Conservation (phyloP, 2,113 vertebrate species). For the Arvicanthis niloticus region DNA sequence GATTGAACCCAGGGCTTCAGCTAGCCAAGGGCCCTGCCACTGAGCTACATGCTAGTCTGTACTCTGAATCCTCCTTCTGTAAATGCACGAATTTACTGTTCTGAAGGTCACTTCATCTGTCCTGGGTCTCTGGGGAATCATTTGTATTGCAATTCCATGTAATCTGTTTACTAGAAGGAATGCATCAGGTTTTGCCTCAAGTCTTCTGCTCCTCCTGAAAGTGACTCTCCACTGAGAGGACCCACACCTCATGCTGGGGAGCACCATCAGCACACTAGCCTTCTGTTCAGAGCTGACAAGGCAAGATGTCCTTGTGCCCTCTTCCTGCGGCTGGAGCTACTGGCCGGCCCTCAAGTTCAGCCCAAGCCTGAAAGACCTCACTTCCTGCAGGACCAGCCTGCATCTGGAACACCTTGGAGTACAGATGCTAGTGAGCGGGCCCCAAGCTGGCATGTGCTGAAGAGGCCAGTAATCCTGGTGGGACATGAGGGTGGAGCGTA, state of each 20-base stretch:
- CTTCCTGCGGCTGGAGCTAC: rapidly evolving
- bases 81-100: rapidly evolving
- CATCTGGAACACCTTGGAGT: background rate
- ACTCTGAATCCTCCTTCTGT: background rate
- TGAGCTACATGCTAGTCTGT: no score
- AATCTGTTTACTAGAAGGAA: background rate
- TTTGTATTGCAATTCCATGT: background rate
- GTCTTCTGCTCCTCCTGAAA: background rate
- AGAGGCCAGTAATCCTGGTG: rapidly evolving
- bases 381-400: background rate
- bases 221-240: rapidly evolving
- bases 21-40: no score
- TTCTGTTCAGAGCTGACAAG: background rate
- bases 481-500: rapidly evolving
- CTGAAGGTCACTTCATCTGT: background rate
- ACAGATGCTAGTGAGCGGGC: rapidly evolving
- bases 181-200: background rate
- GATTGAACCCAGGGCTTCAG: background rate
- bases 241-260: rapidly evolving
- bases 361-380: rapidly evolving
- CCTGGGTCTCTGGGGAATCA: background rate
- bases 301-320: rapidly evolving
- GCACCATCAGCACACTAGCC: background rate
- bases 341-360: background rate
- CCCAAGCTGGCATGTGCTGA: background rate